Base-by-base conservation (phyloP, 2,797 vertebrate genomes). In the Pygocentrus nattereri region DNA sequence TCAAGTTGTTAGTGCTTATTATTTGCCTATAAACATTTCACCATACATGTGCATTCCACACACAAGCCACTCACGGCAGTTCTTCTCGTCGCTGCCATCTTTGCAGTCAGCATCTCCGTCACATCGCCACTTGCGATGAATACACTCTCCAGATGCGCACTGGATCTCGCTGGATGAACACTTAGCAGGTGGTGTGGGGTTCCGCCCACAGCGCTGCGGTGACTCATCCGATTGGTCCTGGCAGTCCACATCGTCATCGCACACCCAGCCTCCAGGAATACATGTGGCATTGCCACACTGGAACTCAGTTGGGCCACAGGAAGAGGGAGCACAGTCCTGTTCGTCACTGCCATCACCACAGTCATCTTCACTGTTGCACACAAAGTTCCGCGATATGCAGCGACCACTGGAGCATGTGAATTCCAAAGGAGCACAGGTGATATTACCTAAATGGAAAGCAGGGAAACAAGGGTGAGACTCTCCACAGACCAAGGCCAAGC, bases 91-190 rank as follows among this genome's bases (percentile, higher is more conserved):
- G 3, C 97, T 99, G 87, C 96, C 95, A 0, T 99, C 98, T 88
- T 97, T 99, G 94, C 98, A 99, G 91, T 99, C 98, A 0, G 96
- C 86, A 78, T 99, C 98, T 2, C 98, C 98, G 0, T 99, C 98
- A 44, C 98, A 99, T 44, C 96, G 93, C 98, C 98, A 99, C 85
- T 97, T 98, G 87, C 93, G 96, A 88, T 99, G 98, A 76, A 99
- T 96, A 75, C 98, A 99, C 81, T 99, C 98, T 25, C 98, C 98
- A 0, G 97, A 97, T 78, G 91, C 85, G 0, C 98, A 99, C 84
- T 95, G 96, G 87, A 96, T 95, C 88, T 99, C 98, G 0, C 91
- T 97, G 64, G 93, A 78, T 0, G 95, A 95, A 64, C 98, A 99
- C 83, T 94, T 97, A 27, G 93, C 90, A 0, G 96, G 94, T 0